Evolutionary conservation across 2,797 vertebrate genomes (phyloP).

Genomic region (Parambassis ranga): DNA sequence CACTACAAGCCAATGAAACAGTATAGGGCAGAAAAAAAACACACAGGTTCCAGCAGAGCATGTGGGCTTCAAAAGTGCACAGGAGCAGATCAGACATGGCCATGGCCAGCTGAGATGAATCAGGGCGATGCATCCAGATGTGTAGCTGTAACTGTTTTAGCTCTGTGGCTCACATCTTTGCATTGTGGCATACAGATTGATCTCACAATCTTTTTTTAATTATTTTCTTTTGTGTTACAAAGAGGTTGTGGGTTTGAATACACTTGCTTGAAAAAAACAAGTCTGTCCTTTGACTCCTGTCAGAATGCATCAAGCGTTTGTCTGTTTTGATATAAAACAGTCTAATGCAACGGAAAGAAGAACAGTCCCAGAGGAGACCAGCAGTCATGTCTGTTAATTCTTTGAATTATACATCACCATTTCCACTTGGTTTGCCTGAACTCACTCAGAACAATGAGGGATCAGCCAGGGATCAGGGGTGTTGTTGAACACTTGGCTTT

Average conservation of each 20-base stretch:
- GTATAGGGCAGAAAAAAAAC: too few species aligned
- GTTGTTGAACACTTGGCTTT: background rate
- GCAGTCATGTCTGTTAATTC: background rate
- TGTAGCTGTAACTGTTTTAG: too few species aligned
- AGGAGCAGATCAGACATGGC: background rate
- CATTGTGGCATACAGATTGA: too few species aligned
- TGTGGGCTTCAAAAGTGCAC: background rate
- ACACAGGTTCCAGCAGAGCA: too few species aligned
- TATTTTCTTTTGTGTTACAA: background rate
- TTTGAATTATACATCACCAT: background rate
- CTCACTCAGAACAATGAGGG: background rate
- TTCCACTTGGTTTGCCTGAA: background rate
- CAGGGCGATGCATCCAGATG: background rate
- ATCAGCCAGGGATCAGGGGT: background rate
- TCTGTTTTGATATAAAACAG: background rate
- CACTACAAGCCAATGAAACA: too few species aligned
- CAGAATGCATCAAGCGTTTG: background rate
- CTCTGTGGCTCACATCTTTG: too few species aligned
- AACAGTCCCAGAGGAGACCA: background rate
- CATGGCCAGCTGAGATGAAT: constrained; percentile 13
- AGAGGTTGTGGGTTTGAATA: constrained; percentile 10
- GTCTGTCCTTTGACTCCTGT: background rate
- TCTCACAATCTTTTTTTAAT: too few species aligned
- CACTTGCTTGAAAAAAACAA: background rate
- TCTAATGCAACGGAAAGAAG: background rate